Percentiles rank a stretch among this genome's conserved stretches.
Conservation (phyloP, 30 jellyfish, hydroid and myxozoan genomes). For the Nemopilema nomurai region DNA sequence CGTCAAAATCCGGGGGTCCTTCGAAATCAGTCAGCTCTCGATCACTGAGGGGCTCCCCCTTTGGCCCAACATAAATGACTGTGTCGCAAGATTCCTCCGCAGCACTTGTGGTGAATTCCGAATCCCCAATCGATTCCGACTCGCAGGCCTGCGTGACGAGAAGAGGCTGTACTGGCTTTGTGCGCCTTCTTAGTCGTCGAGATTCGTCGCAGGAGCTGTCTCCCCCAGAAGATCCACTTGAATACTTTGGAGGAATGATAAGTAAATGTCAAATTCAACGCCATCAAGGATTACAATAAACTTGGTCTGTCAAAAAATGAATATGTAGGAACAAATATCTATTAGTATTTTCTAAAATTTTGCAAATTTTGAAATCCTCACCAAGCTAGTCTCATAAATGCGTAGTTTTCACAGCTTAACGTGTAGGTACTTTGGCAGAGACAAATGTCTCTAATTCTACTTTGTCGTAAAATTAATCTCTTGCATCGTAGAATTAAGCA, state of each 20-base stretch:
- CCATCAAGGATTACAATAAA: no score
- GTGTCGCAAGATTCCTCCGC: constrained; percentile 99
- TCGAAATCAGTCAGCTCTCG: constrained; percentile 92
- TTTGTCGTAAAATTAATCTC: no score
- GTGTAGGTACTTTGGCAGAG: no score
- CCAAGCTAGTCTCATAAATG: no score
- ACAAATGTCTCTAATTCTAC: no score
- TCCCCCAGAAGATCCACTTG: constrained; percentile 96
- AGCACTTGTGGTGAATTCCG: constrained; percentile 96
- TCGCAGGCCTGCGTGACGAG: constrained; percentile 92
- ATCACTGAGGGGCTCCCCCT: constrained; percentile 78
- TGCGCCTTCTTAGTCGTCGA: constrained; percentile 70
- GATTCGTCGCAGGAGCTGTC: constrained; percentile 97
- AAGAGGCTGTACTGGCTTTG: constrained; percentile 94
- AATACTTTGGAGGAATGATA: constrained; percentile 66
- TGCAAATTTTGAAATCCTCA: no score
- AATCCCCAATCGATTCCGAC: constrained; percentile 82
- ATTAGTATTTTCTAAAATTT: no score
- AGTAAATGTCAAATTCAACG: background rate
- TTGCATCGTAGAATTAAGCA: no score
- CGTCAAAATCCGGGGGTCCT: constrained; percentile 75
- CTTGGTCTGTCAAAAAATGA: background rate
- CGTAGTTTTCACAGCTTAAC: no score
- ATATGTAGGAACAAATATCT: no score
- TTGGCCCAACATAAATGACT: constrained; percentile 89